Evolutionary conservation across 2,113 vertebrate genomes (phyloP), one percentile per base, ranked within the genome.

Genomic region (rat (Rattus norvegicus)): DNA sequence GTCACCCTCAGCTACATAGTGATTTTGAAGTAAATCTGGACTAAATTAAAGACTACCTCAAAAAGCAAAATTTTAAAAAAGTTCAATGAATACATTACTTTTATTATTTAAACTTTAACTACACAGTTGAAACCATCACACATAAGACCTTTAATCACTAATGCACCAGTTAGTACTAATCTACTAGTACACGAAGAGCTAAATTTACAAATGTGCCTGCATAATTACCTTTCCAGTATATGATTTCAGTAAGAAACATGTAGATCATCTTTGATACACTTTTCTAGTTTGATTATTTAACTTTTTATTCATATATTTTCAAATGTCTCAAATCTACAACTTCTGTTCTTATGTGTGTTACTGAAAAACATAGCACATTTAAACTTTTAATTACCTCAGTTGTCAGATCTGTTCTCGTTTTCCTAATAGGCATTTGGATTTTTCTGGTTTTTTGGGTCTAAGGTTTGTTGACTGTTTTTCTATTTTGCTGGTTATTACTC

Each of bases 171-270:
- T 67, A 67, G 65, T 33, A 67, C 28, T 67, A 67, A 67, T 67
- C 65, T 67, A 30, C 28, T 67, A 67, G 33, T 36, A 5, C 36
- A 72, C 94, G 33, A 73, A 59, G 75, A 95, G 87, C 59, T 19
- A 61, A 52, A 76, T 88, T 39, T 81, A 47, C 65, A 91, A 61
- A 70, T 83, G 12, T 65, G 54, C 47, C 63, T 65, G 39, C 6
- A 28, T 90, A 3, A 13, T 86, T 91, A 91, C 11, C 24, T 1
- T 94, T 79, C 30, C 72, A 59, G 28, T 69, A 17, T 86, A 43
- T 92, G 56, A 72, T 65, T 92, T 93, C 52, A 63, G 7, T 86
- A 24, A 49, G 85, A 94, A 49, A 86, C 56, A n/a, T 80, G 26
- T 17, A 63, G 61, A 12, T 59, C n/a, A 63, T 43, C 20, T 39